Base-by-base conservation (phyloP, 2,113 vertebrate species). In the Erythrolamprus reginae region DNA sequence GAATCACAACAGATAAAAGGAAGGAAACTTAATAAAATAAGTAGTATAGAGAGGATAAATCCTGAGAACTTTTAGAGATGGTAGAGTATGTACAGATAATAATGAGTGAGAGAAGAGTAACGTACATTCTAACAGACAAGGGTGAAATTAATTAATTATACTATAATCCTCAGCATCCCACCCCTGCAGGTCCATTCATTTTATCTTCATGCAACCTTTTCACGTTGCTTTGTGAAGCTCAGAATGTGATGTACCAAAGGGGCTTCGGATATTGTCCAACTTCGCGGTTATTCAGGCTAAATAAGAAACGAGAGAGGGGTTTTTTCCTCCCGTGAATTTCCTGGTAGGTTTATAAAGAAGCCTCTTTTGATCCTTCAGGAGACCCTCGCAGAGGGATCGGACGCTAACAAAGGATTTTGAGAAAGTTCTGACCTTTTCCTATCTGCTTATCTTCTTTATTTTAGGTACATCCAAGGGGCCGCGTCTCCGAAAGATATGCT, bases 401-500 rank as follows among this genome's bases (percentile, higher is more conserved):
- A 88, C 0, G 0, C 3, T 70, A 17, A 2, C 88, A 21, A 45
- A 0, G 0, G n/a, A 7, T 85, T 88, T 92, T 85, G 10, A 77
- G 55, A 58, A 45, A 42, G 9, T 61, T n/a, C 86, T 0, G 51
- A 0, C 89, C 21, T 88, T 89, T 55, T 93, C 2, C 1, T 90
- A 42, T 52, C 13, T 2, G 1, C 15, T 4, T 47, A 24, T 82
- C 15, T 94, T 0, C n/a, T 96, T 94, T 91, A 19, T 97, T 97
- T 92, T 94, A 99, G 99, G 99, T 99, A 99, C 92, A 99, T 99
- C 91, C 99, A 99, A 97, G 99, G 99, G 93, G 99, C 99, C 50
- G 98, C 99, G 82, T 99, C 99, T 15, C 99, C 99, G 86, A 99
- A 99, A 97, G 99, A 99, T 90, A 99, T 99, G 99, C 98, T 99